Evolutionary conservation across 2,888 invertebrate genomes (phyloP).

Genomic region (Lydus trimaculatus): DNA sequence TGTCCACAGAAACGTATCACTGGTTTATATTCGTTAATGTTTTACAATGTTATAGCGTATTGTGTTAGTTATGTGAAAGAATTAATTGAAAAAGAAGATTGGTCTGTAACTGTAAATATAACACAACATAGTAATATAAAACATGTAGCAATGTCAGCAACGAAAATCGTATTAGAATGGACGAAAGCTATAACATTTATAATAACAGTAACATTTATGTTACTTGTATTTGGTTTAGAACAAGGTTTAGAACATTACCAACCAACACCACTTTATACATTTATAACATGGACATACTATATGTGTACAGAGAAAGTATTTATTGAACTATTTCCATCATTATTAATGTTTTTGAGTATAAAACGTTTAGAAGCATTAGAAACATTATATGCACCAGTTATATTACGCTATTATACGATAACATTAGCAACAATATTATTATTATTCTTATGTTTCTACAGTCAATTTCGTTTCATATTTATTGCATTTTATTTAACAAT

Average conservation of each 20-base stretch:
- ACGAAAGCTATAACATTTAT: constrained; percentile 82
- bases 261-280: constrained; percentile 71
- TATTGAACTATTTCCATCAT: constrained; percentile 69
- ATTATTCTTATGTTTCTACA: constrained; percentile 64
- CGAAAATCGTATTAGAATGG: constrained; percentile 82
- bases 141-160: constrained; percentile 82
- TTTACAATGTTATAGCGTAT: constrained; percentile 82
- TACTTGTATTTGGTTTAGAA: constrained; percentile 77
- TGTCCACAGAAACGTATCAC: constrained; percentile 64
- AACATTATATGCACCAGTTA: constrained; percentile 71
- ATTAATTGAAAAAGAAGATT: constrained; percentile 76
- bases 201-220: constrained; percentile 78
- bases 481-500: constrained; percentile 72
- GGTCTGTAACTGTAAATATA: constrained; percentile 79
- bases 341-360: constrained; percentile 67
- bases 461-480: constrained; percentile 67
- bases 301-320: constrained; percentile 76
- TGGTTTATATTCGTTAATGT: constrained; percentile 79
- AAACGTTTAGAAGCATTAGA: constrained; percentile 76
- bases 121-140: constrained; percentile 73
- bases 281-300: constrained; percentile 74
- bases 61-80: constrained; percentile 79
- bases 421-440: constrained; percentile 66
- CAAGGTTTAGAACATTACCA: constrained; percentile 78
- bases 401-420: constrained; percentile 68